Conservation (phyloP, 64 coral and sea anemone genomes). For the Montipora efflorescens region DNA sequence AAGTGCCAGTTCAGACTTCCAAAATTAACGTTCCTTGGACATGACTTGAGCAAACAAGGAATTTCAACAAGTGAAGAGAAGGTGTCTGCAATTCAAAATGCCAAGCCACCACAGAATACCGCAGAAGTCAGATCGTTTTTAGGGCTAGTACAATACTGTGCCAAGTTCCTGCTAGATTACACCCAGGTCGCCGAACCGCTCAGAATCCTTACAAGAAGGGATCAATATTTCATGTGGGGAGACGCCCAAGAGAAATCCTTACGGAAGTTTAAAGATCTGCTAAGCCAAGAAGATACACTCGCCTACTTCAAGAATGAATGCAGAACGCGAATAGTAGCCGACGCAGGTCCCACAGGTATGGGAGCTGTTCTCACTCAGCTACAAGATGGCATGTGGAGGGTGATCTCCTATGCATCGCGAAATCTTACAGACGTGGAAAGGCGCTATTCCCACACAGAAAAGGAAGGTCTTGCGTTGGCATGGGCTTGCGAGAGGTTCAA, state of each 20-base stretch:
- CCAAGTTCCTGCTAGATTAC: conserved; percentile 44
- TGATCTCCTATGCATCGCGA: conserved; percentile 47
- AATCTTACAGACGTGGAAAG: conserved; percentile 33
- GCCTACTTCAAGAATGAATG: conserved; percentile 55
- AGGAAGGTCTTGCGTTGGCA: conserved; percentile 34
- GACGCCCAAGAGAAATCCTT: conserved; percentile 13
- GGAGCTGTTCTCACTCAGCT: conserved; percentile 34
- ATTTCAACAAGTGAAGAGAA: conserved; percentile 1
- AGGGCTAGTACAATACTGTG: background rate
- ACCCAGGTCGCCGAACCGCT: conserved; percentile 56
- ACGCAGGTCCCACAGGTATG: conserved; percentile 21
- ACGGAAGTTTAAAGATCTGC: conserved; percentile 41
- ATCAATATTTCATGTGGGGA: conserved; percentile 18
- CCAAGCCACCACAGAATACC: background rate
- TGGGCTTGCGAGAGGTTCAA: background rate
- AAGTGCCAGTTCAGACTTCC: no score
- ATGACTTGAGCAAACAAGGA: background rate
- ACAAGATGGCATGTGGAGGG: conserved; percentile 35
- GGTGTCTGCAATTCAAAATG: background rate
- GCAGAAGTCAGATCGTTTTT: background rate
- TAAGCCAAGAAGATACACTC: conserved; percentile 2
- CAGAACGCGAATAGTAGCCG: conserved; percentile 38
- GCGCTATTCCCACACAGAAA: conserved; percentile 56
- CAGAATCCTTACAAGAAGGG: conserved; percentile 2
- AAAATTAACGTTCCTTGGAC: background rate